Evolutionary conservation across 2,113 vertebrate genomes (phyloP), one percentile per base, ranked within the genome.

Genomic region (Lepus americanus): DNA sequence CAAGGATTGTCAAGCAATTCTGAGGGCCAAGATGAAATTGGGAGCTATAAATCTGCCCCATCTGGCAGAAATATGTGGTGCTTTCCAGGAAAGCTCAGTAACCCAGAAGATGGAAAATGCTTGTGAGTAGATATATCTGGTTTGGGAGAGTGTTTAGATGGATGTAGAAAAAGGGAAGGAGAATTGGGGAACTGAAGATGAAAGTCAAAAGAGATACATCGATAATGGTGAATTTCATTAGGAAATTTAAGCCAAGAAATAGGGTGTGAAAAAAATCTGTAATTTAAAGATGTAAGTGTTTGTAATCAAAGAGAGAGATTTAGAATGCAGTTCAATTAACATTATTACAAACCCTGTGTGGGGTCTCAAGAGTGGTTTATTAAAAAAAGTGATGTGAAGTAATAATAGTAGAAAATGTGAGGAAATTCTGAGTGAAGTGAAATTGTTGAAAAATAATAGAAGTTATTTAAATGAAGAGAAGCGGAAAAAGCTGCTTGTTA

Each of bases 41-140:
- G 31, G 92, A 96, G 79, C 80, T 66, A 76, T 80, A 89, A 95
- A 89, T 92, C 88, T 95, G 66, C 11, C 84, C 19, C 10, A 33
- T 17, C n/a, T 87, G 87, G 53, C 83, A 92, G 90, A 91, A 10
- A 70, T 89, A 95, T 67, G 76, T 39, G 70, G 74, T 89, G 93
- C 87, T 89, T 51, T 96, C n/a, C 12, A 85, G 55, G 44, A 88
- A 90, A 69, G 9, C 31, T 78, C 17, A 70, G 79, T 17, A 92
- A 39, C 53, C 69, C 23, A 83, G 59, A 76, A 79, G 70, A 83
- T 29, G n/a, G 70, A n/a, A 92, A 80, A 61, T 23, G 4, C 59
- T 33, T 81, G 63, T 93, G 78, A 85, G 90, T 73, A 64, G 84
- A 92, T 19, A 77, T 33, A 49, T 29, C 17, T 39, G 70, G 51